Evolutionary conservation across 2,113 vertebrate species (phyloP), one percentile per base, ranked within the genome.

Genomic region (Noctilio leporinus): DNA sequence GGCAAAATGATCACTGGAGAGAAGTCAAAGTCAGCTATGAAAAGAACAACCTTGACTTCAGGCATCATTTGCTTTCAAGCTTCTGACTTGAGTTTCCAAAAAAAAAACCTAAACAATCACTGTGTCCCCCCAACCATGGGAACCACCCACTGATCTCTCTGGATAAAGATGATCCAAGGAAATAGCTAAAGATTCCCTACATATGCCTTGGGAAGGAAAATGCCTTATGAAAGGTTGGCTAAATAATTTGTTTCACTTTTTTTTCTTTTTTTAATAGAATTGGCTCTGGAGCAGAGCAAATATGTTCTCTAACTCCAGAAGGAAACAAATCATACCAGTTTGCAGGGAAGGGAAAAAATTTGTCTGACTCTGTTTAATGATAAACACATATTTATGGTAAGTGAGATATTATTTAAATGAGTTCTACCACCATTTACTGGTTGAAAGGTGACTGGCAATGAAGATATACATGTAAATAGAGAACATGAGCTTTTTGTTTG

Each of bases 331-430:
- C 5, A 20, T 47, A 17, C 30, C 19, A 73, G 1, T 40, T 95
- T 94, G 7, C 17, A 81, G 55, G 38, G 45, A 76, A 49, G 35
- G 9, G 82, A 78, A 43, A 15, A 77, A 86, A 35, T 28, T 38
- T 72, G 5, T 17, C 28, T 84, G 33, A 10, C 20, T 95, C 24
- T 83, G 14, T 91, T 75, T 76, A 45, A 75, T 43, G 33, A 89
- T 78, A 87, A 90, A 83, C 40, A 80, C 8, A 26, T 84, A 70
- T 84, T 94, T 89, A 67, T 87, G 76, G 7, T 82, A 83, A 78
- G 24, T 33, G 20, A 88, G 45, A 59, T 55, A 53, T 55, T 47
- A 80, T 88, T 92, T 95, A 88, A 93, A 94, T 77, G 72, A 87
- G 47, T 84, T 94, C 53, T 85, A 51, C n/a, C 59, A 80, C 40